phyloP scores from a whole-genome alignment of 2,113 vertebrate species.

The Ammodramus savannarum region DNA sequence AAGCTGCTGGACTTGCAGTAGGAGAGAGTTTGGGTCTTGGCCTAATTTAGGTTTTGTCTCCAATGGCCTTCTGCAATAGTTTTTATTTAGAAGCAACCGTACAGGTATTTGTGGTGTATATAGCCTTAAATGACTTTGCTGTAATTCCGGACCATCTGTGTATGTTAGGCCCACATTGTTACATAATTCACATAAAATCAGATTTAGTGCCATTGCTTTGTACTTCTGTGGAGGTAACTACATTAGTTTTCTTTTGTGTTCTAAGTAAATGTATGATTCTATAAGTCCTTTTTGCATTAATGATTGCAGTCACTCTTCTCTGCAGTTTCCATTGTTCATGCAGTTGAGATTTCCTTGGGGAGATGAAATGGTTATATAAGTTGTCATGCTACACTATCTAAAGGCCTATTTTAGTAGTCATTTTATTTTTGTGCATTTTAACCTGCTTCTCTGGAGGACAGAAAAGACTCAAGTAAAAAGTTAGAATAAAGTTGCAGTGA shows the following conservation, averaged over 20 bases:
- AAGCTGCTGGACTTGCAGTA: background rate
- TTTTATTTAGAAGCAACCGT: background rate
- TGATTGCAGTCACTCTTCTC: background rate
- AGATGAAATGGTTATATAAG: background rate
- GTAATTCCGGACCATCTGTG: background rate
- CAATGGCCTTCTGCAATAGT: background rate
- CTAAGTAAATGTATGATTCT: background rate
- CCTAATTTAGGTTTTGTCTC: background rate
- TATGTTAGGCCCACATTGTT: background rate
- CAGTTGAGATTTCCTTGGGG: background rate
- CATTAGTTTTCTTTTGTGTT: background rate
- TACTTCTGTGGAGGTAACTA: background rate
- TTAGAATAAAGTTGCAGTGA: background rate
- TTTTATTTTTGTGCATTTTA: background rate
- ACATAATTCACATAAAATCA: rapidly evolving
- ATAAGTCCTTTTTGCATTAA: background rate
- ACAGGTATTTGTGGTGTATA: background rate
- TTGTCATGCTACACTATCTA: background rate
- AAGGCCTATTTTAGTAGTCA: background rate
- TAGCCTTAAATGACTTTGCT: background rate
- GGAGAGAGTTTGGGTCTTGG: background rate
- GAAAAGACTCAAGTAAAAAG: background rate
- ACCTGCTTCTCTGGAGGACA: background rate
- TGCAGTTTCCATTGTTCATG: background rate
- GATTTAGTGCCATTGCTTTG: background rate